Percentiles rank a stretch among this genome's conserved stretches.
Evolutionary conservation across 1,140 invertebrate species (phyloP).

Genomic region (Aleiodes sp.): DNA sequence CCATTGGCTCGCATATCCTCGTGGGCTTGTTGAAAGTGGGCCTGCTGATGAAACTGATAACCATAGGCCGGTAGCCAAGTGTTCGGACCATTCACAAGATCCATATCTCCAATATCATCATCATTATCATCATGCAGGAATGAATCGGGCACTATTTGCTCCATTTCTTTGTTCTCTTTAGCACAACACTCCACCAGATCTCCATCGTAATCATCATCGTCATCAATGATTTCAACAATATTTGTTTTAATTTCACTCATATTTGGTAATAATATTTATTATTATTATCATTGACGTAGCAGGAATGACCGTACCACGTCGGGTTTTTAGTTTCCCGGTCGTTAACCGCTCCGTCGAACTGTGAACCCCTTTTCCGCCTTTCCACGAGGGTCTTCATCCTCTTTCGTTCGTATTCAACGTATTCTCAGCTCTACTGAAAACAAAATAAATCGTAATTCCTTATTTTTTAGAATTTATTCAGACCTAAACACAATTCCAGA

Average conservation of each 20-base stretch:
- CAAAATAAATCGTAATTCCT: not conserved
- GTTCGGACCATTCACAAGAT: slow-evolving; percentile 61
- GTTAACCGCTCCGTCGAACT: slow-evolving; percentile 58
- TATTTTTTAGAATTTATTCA: not conserved
- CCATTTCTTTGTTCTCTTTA: slow-evolving; percentile 1
- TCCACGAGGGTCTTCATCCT: slow-evolving; percentile 52
- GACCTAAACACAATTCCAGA: too few species aligned
- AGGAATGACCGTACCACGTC: slow-evolving; percentile 4
- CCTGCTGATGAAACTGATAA: slow-evolving; percentile 60
- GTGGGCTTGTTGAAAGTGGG: slow-evolving; percentile 54
- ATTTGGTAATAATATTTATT: slow-evolving; percentile 25
- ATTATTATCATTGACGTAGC: slow-evolving; percentile 31
- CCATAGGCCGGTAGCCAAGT: slow-evolving; percentile 65
- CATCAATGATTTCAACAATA: not conserved
- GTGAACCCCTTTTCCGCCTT: slow-evolving; percentile 55
- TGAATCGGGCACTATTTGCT: slow-evolving; percentile 28
- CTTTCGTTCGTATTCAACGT: slow-evolving; percentile 24
- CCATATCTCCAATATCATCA: slow-evolving; percentile 45
- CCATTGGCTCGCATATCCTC: slow-evolving; percentile 64
- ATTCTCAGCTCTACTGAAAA: not conserved
- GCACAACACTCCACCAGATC: not conserved
- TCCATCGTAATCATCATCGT: not conserved
- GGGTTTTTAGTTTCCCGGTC: slow-evolving; percentile 38
- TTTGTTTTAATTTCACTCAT: not conserved
- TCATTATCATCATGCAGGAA: slow-evolving; percentile 25